These are phyloP conservation scores for Apogon hyalosoma DNA, from an alignment of 2,797 vertebrate genomes.

Conservation along the genomic window DNA sequence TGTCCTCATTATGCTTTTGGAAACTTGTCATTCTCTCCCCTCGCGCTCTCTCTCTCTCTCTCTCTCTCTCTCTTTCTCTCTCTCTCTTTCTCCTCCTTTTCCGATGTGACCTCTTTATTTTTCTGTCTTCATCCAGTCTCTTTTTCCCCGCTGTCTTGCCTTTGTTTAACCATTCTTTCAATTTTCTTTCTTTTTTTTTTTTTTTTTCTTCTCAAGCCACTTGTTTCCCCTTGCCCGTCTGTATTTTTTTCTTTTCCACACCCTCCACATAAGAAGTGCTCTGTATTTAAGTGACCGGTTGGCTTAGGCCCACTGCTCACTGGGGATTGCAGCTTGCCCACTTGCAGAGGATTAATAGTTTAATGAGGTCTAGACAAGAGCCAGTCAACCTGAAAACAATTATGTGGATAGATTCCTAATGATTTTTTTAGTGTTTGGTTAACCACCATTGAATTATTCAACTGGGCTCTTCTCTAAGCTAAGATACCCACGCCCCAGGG, in stretches of 20 bases:
- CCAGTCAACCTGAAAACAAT: conserved; percentile 80
- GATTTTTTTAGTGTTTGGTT: conserved; percentile 76
- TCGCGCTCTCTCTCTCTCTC: conserved; percentile 7
- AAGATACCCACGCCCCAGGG: conserved; percentile 49
- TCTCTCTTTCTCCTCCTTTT: conserved; percentile 5
- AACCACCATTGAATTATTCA: conserved; percentile 80
- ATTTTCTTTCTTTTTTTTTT: conserved; percentile 42
- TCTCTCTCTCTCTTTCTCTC: conserved; percentile 6
- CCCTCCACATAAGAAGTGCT: conserved; percentile 51
- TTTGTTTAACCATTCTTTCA: conserved; percentile 42
- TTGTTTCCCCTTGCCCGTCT: conserved; percentile 19
- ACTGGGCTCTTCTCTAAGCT: conserved; percentile 46
- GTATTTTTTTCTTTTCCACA: conserved; percentile 20
- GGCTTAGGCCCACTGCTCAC: conserved; percentile 58
- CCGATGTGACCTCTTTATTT: conserved; percentile 44
- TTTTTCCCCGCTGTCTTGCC: conserved; percentile 27
- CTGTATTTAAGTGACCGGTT: conserved; percentile 70
- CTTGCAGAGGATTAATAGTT: conserved; percentile 79
- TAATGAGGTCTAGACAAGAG: conserved; percentile 81
- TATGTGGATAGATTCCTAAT: conserved; percentile 79
- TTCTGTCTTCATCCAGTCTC: conserved; percentile 25
- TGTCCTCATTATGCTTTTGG: conserved; percentile 43
- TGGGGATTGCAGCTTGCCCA: conserved; percentile 66
- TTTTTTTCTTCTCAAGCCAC: conserved; percentile 49
- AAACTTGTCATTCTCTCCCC: conserved; percentile 37